Evolutionary conservation across 2,797 vertebrate genomes (phyloP), one percentile per base, ranked within the genome.

Genomic region (Tokudaia tokunoshimensis): DNA sequence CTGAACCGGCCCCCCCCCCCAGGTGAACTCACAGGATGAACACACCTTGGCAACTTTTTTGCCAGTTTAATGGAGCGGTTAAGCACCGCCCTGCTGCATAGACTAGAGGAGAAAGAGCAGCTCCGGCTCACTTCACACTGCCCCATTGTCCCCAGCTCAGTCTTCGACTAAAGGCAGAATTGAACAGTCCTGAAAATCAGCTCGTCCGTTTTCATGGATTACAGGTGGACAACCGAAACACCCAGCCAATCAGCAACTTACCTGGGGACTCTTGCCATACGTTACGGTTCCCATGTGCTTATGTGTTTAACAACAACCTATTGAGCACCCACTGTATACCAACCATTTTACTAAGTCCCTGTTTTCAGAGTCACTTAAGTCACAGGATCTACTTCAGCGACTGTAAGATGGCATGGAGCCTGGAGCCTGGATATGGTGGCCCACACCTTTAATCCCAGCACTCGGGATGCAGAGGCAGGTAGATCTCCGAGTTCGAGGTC

Each of bases 151-250:
- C 37, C 13, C 1, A 24, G 29, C 14, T 90, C 72, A 6, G 15
- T 61, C 61, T 86, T 93, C 50, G 52, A 74, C 31, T 67, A n/a
- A 79, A 95, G 55, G 31, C 31, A 52, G 70, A 89, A 74, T 10
- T 47, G 37, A 61, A 57, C 14, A 0, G 19, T 91, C 31, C 79
- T 86, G 12, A 74, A 65, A 94, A 84, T n/a, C 34, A n/a, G 17
- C 52, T 0, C 7, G 3, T 29, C 24, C 20, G 24, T 31, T 3
- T 1, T 13, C 1, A 0, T 24, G 17, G 76, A 44, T 15, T 12
- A 22, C 3, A 79, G 57, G 17, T n/a, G 52, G 50, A 24, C 37
- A 79, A 29, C 1, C 1, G 61, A 65, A 17, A n/a, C 22, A 65
- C 37, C 37, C 70, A 95, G 15, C 87, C 7, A n/a, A 24, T 8